Evolutionary conservation across 2,797 vertebrate species (phyloP), one percentile per base, ranked within the genome.

Genomic region (Sebastes taczanowskii): DNA sequence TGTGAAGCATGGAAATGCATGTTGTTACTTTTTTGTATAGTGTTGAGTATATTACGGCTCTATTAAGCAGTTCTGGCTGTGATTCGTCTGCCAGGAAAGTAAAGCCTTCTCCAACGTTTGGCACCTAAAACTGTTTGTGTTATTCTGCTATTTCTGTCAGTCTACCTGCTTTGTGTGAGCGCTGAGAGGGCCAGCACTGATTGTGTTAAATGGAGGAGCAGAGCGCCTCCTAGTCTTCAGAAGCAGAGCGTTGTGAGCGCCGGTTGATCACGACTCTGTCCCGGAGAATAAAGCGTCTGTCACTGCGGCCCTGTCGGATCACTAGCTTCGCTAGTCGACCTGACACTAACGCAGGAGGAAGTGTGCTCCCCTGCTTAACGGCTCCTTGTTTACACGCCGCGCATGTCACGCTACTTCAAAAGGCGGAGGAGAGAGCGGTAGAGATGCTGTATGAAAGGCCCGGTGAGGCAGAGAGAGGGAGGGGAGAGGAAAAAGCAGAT

Each of bases 301-400:
- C 86, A 72, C 38, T 1, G 81, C 38, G 75, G 82, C 89, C 90
- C 81, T 32, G 85, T 81, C 72, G 81, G 82, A 89, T 92, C 88
- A 77, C 76, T 77, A 10, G 84, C 85, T 84, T n/a, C 49, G 23
- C 84, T 32, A 80, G 85, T 86, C 85, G 81, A 55, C 85, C 86
- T 94, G 94, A 94, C 91, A 89, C 89, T 92, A 92, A 92, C 89
- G 81, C 89, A 83, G 90, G 90, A 83, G 85, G 92, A 94, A 95
- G 91, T 89, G 90, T 92, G 94, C 92, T 94, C 91, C 88, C 84
- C 85, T 81, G 84, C 91, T 94, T 93, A 91, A 91, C 91, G 86
- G 87, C 86, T 74, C 81, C 92, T 92, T 95, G 94, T 96, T 96
- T 95, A 96, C 95, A 95, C 84, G 94, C 89, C 79, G 76, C 77